Evolutionary conservation across 2,797 vertebrate genomes (phyloP), one percentile per base, ranked within the genome.

Genomic region (Chanos chanos): DNA sequence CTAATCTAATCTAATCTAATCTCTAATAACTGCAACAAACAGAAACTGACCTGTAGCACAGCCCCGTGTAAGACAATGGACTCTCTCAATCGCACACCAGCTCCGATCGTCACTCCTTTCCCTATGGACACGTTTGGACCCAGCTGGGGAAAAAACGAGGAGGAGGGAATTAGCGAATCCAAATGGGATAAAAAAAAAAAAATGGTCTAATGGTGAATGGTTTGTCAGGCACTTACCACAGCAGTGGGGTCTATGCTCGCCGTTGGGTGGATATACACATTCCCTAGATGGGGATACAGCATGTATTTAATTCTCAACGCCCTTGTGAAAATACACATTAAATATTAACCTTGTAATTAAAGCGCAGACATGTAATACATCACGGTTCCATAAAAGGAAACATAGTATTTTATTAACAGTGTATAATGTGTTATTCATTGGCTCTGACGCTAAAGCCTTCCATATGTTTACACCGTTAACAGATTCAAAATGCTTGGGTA

Each of bases 81-180:
- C 74, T 99, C 97, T 34, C 95, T 86, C 50, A 99, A 90, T 2
- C 97, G 87, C 30, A 98, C 97, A 0, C 97, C 97, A 3, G 94
- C 91, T 0, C 96, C 96, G 3, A 99, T 91, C 0, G 87, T 93
- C 77, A 99, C 96, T 3, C 94, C 96, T 43, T 92, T 95, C 3
- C 97, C 96, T 1, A 99, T 92, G 10, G 96, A 97, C 64, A 99
- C 96, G 0, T 98, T 99, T 13, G 96, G 97, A 34, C 96, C 97
- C 57, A 99, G 57, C 96, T 99, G 74, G 66, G 72, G 15, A 70
- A 52, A n/a, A 13, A n/a, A n/a, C n/a, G n/a, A n/a, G n/a, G n/a
- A n/a, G n/a, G n/a, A n/a, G 2, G 13, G 16, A 28, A 0, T 48
- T 15, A 33, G 12, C 34, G 28, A 7, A 24, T 50, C 5, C 25